Conservation (phyloP, 2,113 vertebrate species). For the Hoplias malabaricus region DNA sequence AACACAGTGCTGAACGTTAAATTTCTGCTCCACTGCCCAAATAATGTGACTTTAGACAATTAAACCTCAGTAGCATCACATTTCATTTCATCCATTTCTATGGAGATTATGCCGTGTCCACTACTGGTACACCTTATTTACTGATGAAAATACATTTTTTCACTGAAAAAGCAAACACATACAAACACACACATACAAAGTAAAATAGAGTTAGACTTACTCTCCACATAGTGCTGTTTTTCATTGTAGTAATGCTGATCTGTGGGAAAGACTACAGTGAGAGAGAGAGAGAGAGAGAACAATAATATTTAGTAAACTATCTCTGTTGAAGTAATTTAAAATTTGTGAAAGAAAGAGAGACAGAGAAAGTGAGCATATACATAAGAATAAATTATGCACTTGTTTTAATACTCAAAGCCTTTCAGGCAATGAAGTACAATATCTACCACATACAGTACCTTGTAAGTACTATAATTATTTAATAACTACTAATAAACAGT, state of each 20-base stretch:
- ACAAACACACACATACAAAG: not conserved
- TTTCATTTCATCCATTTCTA: too few relatives aligned
- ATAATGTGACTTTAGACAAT: too few relatives aligned
- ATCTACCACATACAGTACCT: too few relatives aligned
- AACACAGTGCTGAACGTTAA: too few relatives aligned
- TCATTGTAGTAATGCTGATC: slow-evolving; percentile 82
- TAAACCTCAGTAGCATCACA: too few relatives aligned
- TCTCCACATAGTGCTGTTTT: slow-evolving; percentile 82
- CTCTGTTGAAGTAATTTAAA: not conserved
- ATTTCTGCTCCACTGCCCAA: not conserved
- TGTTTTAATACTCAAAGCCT: not conserved
- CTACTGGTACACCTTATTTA: too few relatives aligned
- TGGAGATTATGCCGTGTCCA: too few relatives aligned
- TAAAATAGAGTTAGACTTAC: slow-evolving; percentile 68
- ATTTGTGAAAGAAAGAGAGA: slow-evolving; percentile 14
- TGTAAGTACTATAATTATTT: not conserved
- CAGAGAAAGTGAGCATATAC: slow-evolving; percentile 35
- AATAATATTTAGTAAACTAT: not conserved
- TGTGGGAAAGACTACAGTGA: slow-evolving; percentile 59
- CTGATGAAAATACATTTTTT: too few relatives aligned
- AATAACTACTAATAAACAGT: not conserved
- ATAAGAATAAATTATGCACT: not conserved
- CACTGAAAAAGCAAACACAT: not conserved
- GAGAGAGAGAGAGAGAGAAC: slow-evolving; percentile 14
- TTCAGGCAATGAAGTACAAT: too few relatives aligned